Evolutionary conservation across 2,113 vertebrate species (phyloP).

Genomic region (Lontra canadensis): DNA sequence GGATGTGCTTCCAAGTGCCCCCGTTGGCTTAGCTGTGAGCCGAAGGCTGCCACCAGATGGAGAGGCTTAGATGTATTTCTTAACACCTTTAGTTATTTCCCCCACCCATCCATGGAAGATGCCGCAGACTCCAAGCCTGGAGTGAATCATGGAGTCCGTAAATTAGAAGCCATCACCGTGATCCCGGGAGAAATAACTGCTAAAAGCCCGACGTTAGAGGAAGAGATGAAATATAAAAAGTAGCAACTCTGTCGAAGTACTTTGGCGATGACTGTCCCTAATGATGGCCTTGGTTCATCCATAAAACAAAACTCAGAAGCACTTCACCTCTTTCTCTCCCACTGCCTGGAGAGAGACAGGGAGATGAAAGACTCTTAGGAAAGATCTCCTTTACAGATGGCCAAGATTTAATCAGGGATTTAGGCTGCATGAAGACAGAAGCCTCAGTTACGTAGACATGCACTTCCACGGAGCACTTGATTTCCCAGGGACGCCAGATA

Average conservation of each 20-base stretch:
- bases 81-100: background rate
- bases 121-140: background rate
- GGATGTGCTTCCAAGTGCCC: background rate
- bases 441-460: constrained; percentile 21
- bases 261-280: background rate
- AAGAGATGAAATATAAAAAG: background rate
- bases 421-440: background rate
- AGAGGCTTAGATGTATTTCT: background rate
- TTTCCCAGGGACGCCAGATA: constrained; percentile 12
- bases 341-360: background rate
- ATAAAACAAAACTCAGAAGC: background rate
- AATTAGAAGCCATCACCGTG: background rate
- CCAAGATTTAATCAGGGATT: constrained; percentile 15
- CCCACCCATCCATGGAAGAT: background rate
- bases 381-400: constrained; percentile 39
- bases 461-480: background rate
- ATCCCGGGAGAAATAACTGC: background rate
- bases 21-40: background rate
- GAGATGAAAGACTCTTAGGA: background rate
- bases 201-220: background rate
- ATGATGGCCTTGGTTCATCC: background rate
- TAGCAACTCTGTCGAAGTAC: background rate
- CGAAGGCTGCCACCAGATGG: background rate
- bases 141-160: background rate
- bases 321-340: background rate